Base-by-base conservation (phyloP, 2,888 invertebrate species). In the Pterostichus niger region DNA sequence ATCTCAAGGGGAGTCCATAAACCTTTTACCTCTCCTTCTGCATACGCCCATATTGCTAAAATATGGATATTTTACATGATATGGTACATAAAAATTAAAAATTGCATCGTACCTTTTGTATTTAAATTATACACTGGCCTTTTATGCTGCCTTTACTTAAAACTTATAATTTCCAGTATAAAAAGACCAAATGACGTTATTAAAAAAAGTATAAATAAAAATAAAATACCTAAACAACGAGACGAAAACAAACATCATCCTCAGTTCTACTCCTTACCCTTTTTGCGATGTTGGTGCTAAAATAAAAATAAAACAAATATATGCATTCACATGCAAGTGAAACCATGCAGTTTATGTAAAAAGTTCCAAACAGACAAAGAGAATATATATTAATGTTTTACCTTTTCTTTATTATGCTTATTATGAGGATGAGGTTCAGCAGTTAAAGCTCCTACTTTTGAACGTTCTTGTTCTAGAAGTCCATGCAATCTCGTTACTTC, bases 381-480 rank as follows among this genome's bases (percentile, higher is more conserved):
- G 11, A 68, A 71, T 44, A 44, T 44, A 33, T 44, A 40, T 13
- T 13, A 44, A 81, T 71, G 56, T 81, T 81, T 73, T 81, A 24
- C 83, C 52, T 83, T 79, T 17, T 79, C 61, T 40, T 77, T 56
- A 11, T 73, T 80, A n/a, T 82, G 82, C 17, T 61, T 91, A 85
- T 90, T 91, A 85, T 90, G 86, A 85, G 92, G 92, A 52, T 85
- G 85, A 0, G 92, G 88, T 84, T 94, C 94, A 73, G 91, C 88
- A 85, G 90, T 91, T 78, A 91, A 88, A 56, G 90, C 88, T 84
- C 92, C 91, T 75, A 92, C 92, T 89, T 93, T 94, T 3, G 95
- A 95, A 75, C 95, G 91, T 89, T 96, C 96, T 87, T 94, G 94
- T 89, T 96, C 96, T 52, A 96, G 90, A 84, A 95, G 93, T 6